Base-by-base conservation (phyloP, 2,888 invertebrate species). In the Orgyia antiqua region DNA sequence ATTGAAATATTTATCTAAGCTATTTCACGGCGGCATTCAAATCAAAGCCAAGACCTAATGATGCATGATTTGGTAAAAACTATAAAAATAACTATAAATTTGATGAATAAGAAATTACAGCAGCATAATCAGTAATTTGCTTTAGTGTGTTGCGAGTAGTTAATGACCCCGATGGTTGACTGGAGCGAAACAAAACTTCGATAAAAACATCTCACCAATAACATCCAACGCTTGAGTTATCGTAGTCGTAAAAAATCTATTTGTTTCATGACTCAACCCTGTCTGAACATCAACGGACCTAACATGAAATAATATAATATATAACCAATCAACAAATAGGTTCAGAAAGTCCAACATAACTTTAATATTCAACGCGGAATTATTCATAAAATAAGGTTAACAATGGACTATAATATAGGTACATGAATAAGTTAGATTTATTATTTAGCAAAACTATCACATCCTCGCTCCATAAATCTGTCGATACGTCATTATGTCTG, bases 181-280 rank as follows among this genome's bases (percentile, higher is more conserved):
- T 57, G 55, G 49, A 66, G 63, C 67, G 61, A 59, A 65, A 60
- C 65, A 58, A 59, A 62, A 63, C 51, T 44, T 43, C 49, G 51
- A 63, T 60, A 70, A 69, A 65, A 66, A 55, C 47, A 41, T 37
- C 39, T 41, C 33, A 40, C 46, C 37, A 51, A 58, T 54, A 15
- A 15, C 52, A 45, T 38, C 39, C 33, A 45, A 35, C 37, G 31
- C 41, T 46, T 31, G 24, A 27, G 29, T 24, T 38, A 51, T 31
- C 37, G 37, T 39, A 31, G 31, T 20, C 34, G 37, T n/a, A 36
- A 61, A 15, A 58, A 58, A 59, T 49, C 30, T 31, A 51, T 51
- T 55, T 45, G 42, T 50, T 45, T 45, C 48, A 50, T 68, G 64
- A 67, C 48, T 68, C 60, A 59, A 42, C 37, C 49, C 52, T 38